These are phyloP conservation scores for Elmis aenea DNA, from an alignment of 2,888 invertebrate genomes.

Conservation along the genomic window DNA sequence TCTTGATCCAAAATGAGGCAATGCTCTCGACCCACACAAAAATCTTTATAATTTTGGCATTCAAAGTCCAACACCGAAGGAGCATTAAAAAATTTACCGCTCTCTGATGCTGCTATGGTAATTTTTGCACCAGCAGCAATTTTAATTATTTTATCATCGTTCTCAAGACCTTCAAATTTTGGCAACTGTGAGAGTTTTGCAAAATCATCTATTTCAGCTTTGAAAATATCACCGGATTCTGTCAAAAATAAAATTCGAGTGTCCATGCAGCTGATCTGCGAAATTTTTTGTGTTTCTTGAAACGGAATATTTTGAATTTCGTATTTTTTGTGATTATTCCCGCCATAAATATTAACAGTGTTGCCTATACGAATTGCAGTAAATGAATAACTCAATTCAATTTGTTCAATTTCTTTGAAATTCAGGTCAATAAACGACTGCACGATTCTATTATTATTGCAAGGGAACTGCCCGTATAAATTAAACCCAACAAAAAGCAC, in stretches of 20 bases:
- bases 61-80: constrained; percentile 56
- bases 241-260: constrained; percentile 32
- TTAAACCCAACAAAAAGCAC: constrained; percentile 44
- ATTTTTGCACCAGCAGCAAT: constrained; percentile 49
- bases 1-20: constrained; percentile 61
- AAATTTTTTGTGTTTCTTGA: constrained; percentile 13
- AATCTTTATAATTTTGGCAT: constrained; percentile 55
- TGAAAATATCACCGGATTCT: constrained; percentile 29
- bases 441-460: constrained; percentile 22
- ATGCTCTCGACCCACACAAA: constrained; percentile 80
- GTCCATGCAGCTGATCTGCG: constrained; percentile 29
- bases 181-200: constrained; percentile 21
- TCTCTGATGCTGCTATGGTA: constrained; percentile 45
- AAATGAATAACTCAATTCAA: constrained; percentile 33
- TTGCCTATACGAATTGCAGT: constrained; percentile 19
- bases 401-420: constrained; percentile 25
- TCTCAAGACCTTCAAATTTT: constrained; percentile 23
- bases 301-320: constrained; percentile 5
- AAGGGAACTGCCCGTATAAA: constrained; percentile 39
- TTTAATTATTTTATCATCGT: constrained; percentile 38
- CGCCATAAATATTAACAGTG: constrained; percentile 14
- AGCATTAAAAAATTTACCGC: constrained; percentile 57
- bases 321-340: constrained; percentile 14
- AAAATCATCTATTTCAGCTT: constrained; percentile 24
- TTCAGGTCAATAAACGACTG: constrained; percentile 28